A percentile compares a stretch with the other conserved stretches of the same genome.
phyloP scores from a whole-genome alignment of 2,888 invertebrate genomes.

The Lasioglossum vierecki region DNA sequence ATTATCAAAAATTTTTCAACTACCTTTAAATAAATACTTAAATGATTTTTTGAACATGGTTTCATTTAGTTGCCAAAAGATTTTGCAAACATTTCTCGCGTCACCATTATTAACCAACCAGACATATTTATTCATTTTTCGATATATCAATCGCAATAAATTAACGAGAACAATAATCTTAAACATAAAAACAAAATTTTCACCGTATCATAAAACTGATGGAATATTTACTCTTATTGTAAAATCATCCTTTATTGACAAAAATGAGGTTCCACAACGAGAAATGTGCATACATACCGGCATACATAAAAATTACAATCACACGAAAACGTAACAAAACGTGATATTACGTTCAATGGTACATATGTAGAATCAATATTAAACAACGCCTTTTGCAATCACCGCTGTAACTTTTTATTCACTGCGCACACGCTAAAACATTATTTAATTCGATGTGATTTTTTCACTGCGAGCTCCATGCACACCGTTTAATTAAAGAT shows the following conservation, averaged over 20 bases:
- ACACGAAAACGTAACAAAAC: neutral
- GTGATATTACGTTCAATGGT: neutral
- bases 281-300: neutral
- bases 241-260: neutral
- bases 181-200: neutral
- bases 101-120: neutral
- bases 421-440: neutral
- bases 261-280: neutral
- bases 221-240: neutral
- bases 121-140: neutral
- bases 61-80: neutral
- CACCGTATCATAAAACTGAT: neutral
- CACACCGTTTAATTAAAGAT: neutral
- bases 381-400: neutral
- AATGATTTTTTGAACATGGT: neutral
- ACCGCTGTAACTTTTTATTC: neutral
- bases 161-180: neutral
- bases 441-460: neutral
- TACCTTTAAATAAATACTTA: neutral
- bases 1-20: neutral
- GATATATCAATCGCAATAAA: neutral
- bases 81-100: neutral
- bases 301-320: neutral
- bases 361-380: neutral
- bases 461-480: neutral